Conservation (phyloP, 2,888 invertebrate genomes). For the Nomada ferruginata region DNA sequence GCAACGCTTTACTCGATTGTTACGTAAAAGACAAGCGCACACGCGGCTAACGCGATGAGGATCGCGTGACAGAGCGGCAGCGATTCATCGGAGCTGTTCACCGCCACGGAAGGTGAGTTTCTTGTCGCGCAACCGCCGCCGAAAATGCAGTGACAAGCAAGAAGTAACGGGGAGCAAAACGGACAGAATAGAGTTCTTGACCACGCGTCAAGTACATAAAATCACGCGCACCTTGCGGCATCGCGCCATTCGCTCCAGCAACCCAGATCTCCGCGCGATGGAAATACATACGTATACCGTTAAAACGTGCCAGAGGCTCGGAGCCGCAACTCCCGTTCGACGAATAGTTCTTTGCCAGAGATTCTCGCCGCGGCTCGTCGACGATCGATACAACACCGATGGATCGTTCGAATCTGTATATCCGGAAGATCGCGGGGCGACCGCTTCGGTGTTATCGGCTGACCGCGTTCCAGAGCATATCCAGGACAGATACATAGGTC, state of each 20-base stretch:
- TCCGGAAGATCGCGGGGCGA: constrained; percentile 8
- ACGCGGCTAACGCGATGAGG: neutral
- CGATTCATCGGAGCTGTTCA: constrained; percentile 28
- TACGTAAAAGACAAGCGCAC: constrained; percentile 35
- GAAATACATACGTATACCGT: constrained; percentile 72
- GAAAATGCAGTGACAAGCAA: neutral
- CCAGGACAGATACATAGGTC: constrained; percentile 14
- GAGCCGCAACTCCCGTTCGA: constrained; percentile 68
- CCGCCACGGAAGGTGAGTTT: neutral
- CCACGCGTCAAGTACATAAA: constrained; percentile 35
- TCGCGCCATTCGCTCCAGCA: constrained; percentile 69
- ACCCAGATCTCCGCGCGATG: constrained; percentile 75
- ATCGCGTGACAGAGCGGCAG: constrained; percentile 31
- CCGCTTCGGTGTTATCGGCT: neutral
- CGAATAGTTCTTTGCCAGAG: constrained; percentile 61
- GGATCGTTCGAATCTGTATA: constrained; percentile 20
- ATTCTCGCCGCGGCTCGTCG: constrained; percentile 20
- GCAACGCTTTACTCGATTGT: constrained; percentile 36
- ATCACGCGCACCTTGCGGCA: constrained; percentile 54
- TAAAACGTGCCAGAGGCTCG: constrained; percentile 69
- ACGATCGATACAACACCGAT: constrained; percentile 2
- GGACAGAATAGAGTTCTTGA: neutral
- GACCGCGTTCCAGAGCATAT: neutral
- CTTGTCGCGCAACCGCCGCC: neutral
- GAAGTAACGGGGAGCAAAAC: neutral